Conservation (phyloP, 30 jellyfish, hydroid and myxozoan species). For the Turritopsis rubra region DNA sequence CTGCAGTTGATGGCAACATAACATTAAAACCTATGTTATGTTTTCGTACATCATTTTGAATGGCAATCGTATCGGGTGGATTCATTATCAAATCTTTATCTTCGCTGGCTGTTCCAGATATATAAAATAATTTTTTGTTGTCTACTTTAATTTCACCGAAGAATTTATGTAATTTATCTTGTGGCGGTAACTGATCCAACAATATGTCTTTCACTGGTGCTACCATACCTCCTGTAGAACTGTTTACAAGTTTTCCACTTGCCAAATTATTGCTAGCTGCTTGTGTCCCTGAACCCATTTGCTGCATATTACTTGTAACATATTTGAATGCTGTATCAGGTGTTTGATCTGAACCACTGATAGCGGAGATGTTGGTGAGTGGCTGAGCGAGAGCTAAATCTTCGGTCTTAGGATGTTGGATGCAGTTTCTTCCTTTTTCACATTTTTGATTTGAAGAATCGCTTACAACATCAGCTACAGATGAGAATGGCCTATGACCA, state of each 20-base stretch:
- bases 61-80: constrained; percentile 25
- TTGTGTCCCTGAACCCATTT: constrained; percentile 50
- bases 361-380: not conserved
- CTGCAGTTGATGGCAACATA: constrained; percentile 56
- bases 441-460: constrained; percentile 47
- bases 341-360: not conserved
- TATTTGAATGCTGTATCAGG: not conserved
- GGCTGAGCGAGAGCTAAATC: constrained; percentile 14
- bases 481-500: constrained; percentile 79
- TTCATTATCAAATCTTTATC: constrained; percentile 22
- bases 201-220: constrained; percentile 52
- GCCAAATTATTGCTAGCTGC: constrained; percentile 95
- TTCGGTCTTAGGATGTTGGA: constrained; percentile 30
- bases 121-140: constrained; percentile 47
- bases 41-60: constrained; percentile 67
- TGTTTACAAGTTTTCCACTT: constrained; percentile 25
- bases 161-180: constrained; percentile 71
- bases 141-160: constrained; percentile 74
- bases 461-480: constrained; percentile 76
- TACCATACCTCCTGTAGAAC: constrained; percentile 29
- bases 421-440: constrained; percentile 75
- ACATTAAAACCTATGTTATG: constrained; percentile 90
- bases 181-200: constrained; percentile 51
- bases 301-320: not conserved
- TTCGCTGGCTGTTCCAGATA: constrained; percentile 80